phyloP scores from a whole-genome alignment of 2,888 invertebrate species.

The Stramonita haemastoma region DNA sequence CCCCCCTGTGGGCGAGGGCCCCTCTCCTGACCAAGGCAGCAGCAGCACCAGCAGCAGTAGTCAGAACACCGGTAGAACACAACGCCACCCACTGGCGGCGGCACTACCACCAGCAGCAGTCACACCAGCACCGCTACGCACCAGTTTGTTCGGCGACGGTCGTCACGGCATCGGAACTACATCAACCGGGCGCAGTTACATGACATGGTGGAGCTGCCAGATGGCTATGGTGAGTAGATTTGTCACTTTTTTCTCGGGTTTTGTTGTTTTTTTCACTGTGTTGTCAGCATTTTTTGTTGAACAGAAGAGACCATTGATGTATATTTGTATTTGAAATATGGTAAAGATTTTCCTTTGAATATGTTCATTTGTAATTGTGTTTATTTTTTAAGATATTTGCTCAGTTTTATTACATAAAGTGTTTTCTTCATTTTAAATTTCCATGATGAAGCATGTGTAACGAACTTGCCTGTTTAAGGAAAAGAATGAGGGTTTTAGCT shows the following conservation, averaged over 20 bases:
- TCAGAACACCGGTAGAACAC: slow-evolving; percentile 49
- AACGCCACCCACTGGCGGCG: slow-evolving; percentile 34
- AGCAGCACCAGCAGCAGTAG: slow-evolving; percentile 42
- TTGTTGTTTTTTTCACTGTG: slow-evolving; percentile 43
- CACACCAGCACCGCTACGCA: slow-evolving; percentile 58
- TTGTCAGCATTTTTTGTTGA: too few relatives aligned
- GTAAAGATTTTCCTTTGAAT: too few relatives aligned
- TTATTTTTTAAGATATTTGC: too few relatives aligned
- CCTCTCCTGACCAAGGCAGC: slow-evolving; percentile 23
- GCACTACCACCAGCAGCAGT: slow-evolving; percentile 51
- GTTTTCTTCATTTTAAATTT: too few relatives aligned
- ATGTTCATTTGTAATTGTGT: too few relatives aligned
- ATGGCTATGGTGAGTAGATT: slow-evolving; percentile 87
- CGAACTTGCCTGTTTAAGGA: too few relatives aligned
- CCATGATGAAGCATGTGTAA: too few relatives aligned
- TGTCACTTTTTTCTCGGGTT: not conserved
- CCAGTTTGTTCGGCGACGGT: slow-evolving; percentile 70
- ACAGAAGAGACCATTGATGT: too few relatives aligned
- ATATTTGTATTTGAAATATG: too few relatives aligned
- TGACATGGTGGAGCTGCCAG: slow-evolving; percentile 86
- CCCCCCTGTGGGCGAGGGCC: not conserved
- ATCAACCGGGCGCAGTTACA: slow-evolving; percentile 78
- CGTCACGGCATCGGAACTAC: slow-evolving; percentile 78
- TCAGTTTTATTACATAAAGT: too few relatives aligned
- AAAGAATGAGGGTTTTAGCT: too few relatives aligned